A percentile compares a stretch with the other conserved stretches of the same genome.
Conservation (phyloP, 2,113 vertebrate genomes). For the Corythoichthys haematopterus region DNA sequence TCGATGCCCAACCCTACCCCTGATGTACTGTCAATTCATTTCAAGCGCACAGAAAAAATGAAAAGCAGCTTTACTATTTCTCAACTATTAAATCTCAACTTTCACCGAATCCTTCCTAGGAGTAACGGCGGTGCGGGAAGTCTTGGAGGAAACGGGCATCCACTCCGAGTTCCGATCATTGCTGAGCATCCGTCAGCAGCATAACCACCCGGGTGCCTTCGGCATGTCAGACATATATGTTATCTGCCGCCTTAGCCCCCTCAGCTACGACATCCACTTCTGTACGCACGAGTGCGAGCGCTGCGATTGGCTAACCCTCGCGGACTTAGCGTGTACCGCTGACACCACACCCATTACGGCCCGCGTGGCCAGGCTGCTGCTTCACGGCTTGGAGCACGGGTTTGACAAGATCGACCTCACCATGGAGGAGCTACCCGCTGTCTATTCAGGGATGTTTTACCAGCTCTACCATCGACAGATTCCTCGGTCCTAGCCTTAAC, state of each 20-base stretch:
- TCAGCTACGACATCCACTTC: slow-evolving; percentile 79
- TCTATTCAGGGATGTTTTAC: slow-evolving; percentile 80
- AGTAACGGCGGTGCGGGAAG: slow-evolving; percentile 87
- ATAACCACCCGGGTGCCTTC: slow-evolving; percentile 83
- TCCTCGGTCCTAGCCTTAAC: slow-evolving; percentile 41
- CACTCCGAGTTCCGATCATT: slow-evolving; percentile 86
- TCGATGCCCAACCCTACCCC: not conserved
- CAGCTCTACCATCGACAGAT: slow-evolving; percentile 85
- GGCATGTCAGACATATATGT: slow-evolving; percentile 90
- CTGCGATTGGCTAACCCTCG: slow-evolving; percentile 86
- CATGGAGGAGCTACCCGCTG: slow-evolving; percentile 79
- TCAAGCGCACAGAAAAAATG: slow-evolving; percentile 27
- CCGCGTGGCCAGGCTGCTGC: slow-evolving; percentile 78
- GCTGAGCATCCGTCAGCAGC: slow-evolving; percentile 89
- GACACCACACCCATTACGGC: slow-evolving; percentile 81
- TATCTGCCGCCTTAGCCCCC: slow-evolving; percentile 83
- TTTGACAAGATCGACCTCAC: slow-evolving; percentile 82
- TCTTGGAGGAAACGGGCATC: slow-evolving; percentile 91
- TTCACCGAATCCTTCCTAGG: slow-evolving; percentile 53
- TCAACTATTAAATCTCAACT: no score
- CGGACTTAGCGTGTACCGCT: slow-evolving; percentile 63
- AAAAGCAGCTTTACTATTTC: slow-evolving; percentile 56
- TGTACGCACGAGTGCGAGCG: slow-evolving; percentile 85
- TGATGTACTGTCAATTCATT: slow-evolving; percentile 46
- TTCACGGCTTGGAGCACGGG: slow-evolving; percentile 77